A percentile compares a stretch with the other conserved stretches of the same genome.
Evolutionary conservation across 2,888 invertebrate species (phyloP).

Genomic region (Ganaspis brasiliensis): DNA sequence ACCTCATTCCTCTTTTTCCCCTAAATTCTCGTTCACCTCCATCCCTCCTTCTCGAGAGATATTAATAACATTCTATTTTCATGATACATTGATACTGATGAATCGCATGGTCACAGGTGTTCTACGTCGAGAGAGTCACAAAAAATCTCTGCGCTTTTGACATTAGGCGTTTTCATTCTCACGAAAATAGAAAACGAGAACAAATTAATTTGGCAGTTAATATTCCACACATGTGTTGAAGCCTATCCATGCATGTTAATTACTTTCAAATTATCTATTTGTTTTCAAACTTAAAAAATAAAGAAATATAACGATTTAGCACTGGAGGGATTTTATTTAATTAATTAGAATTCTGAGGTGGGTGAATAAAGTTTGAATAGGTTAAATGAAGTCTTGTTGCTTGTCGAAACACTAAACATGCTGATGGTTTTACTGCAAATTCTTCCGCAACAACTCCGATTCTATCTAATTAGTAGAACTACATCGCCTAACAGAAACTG

Average conservation of each 20-base stretch:
- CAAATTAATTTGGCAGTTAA: no score
- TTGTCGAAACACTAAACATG: not conserved
- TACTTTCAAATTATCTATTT: no score
- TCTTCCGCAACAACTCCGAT: constrained; percentile 60
- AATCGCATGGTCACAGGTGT: constrained; percentile 73
- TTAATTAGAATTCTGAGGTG: no score
- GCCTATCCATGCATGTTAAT: no score
- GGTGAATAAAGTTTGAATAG: no score
- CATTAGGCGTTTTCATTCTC: not conserved
- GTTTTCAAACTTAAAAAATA: no score
- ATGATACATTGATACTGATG: constrained; percentile 64
- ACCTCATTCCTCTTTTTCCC: no score
- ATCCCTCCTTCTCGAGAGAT: constrained; percentile 43
- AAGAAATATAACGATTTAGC: no score
- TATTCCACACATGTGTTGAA: no score
- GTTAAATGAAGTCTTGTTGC: constrained; percentile 1
- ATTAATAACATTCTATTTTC: constrained; percentile 73
- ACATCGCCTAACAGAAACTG: constrained; percentile 67
- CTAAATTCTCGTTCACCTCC: no score
- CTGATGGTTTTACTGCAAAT: constrained; percentile 49
- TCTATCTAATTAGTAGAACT: constrained; percentile 77
- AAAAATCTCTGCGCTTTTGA: constrained; percentile 15
- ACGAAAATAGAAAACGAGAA: no score
- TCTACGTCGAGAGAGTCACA: constrained; percentile 41
- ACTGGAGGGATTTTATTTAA: no score